Conservation (phyloP, 2,888 invertebrate genomes). For the Crepidodera aurea region DNA sequence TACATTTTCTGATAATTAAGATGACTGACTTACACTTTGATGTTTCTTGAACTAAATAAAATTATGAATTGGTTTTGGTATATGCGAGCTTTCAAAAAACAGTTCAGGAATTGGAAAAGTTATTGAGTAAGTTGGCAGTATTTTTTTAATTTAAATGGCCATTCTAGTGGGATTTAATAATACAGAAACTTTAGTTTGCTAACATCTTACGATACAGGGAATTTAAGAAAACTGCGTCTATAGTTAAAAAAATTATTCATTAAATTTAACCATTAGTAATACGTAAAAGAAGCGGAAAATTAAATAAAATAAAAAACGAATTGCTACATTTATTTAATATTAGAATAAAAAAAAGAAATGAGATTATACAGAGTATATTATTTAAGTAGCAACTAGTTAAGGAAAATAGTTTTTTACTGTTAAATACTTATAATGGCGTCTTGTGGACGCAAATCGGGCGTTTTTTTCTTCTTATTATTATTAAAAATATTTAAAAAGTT, state of each 20-base stretch:
- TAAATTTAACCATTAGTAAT: no score
- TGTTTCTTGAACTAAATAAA: no score
- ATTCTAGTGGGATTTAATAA: not conserved
- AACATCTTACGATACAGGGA: no score
- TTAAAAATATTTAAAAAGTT: not conserved
- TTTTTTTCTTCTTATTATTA: not conserved
- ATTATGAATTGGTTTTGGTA: no score
- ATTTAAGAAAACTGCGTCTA: no score
- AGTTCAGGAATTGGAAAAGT: no score
- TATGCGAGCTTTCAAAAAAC: no score
- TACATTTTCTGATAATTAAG: no score
- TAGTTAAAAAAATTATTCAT: no score
- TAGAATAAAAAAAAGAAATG: not conserved
- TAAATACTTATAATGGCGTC: not conserved
- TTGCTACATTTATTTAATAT: not conserved
- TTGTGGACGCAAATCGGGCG: not conserved
- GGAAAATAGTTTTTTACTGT: conserved; percentile 6
- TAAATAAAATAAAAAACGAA: conserved; percentile 13
- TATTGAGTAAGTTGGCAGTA: not conserved
- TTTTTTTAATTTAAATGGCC: not conserved
- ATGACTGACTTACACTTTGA: no score
- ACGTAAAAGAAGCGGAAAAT: not conserved
- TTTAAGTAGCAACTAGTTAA: conserved; percentile 2
- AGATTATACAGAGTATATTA: not conserved
- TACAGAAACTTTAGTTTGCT: no score